Evolutionary conservation across 2,888 invertebrate genomes (phyloP).

Genomic region (Torymus aiolomorphi): DNA sequence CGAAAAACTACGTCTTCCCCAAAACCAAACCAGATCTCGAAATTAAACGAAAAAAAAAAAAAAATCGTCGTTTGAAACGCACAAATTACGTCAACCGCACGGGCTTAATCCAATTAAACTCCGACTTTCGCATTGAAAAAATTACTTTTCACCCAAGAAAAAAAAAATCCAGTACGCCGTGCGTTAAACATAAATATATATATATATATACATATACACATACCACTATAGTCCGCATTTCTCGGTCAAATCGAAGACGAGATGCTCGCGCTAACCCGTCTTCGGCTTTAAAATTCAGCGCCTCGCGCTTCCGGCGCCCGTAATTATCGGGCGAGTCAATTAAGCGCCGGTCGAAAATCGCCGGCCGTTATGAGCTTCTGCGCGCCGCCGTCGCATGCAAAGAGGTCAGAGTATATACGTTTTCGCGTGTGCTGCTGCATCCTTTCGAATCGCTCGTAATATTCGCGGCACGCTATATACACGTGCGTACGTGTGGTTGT

Average conservation of each 20-base stretch:
- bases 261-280: background rate
- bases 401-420: conserved; percentile 11
- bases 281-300: conserved; percentile 28
- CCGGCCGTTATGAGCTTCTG: conserved; percentile 19
- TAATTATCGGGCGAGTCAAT: conserved; percentile 29
- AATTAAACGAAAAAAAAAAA: no score
- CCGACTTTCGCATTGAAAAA: no score
- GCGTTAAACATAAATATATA: no score
- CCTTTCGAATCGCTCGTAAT: conserved; percentile 38
- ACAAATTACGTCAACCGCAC: no score
- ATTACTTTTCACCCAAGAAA: no score
- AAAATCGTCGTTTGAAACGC: no score
- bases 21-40: no score
- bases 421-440: conserved; percentile 3
- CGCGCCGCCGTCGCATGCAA: conserved; percentile 1
- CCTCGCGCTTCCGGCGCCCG: conserved; percentile 14
- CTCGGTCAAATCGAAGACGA: background rate
- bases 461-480: conserved; percentile 18
- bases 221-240: conserved; percentile 4
- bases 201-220: background rate
- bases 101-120: no score
- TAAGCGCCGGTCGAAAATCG: conserved; percentile 12
- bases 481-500: background rate
- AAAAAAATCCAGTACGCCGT: no score
- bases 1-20: no score